These are phyloP conservation scores for Rhombomys opimus DNA, from an alignment of 2,113 vertebrate species.

Conservation along the genomic window DNA sequence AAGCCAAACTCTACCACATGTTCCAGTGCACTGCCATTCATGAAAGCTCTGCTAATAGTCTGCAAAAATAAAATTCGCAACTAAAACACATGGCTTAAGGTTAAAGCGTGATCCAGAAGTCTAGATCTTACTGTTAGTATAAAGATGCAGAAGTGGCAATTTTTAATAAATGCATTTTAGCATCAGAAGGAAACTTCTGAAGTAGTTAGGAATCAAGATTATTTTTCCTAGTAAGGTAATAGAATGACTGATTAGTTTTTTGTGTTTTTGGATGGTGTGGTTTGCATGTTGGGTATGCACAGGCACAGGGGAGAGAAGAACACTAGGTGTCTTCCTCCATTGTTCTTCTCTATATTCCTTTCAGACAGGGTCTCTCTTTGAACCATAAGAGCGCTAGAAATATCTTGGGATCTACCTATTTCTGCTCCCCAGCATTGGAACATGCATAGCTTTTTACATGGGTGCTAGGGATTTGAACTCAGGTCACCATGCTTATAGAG, in stretches of 20 bases:
- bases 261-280: neutral
- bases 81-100: neutral
- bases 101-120: slow-evolving; percentile 5
- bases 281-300: neutral
- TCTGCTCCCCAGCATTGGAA: neutral
- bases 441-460: neutral
- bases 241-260: neutral
- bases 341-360: too few relatives aligned
- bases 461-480: neutral
- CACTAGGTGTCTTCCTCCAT: neutral
- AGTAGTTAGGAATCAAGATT: slow-evolving; percentile 55
- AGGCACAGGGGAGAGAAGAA: neutral
- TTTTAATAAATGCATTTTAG: slow-evolving; percentile 78
- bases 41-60: slow-evolving; percentile 98
- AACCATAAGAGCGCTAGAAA: neutral
- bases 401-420: neutral
- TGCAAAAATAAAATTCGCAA: slow-evolving; percentile 82
- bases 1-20: slow-evolving; percentile 97
- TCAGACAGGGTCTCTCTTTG: neutral
- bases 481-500: neutral
- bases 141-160: slow-evolving; percentile 23
- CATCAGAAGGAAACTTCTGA: slow-evolving; percentile 71
- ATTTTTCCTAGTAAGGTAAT: neutral
- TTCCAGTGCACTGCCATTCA: slow-evolving; percentile 97
- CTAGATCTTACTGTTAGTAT: neutral